phyloP scores from a whole-genome alignment of 2,888 invertebrate genomes.

The Tromatobia lineatoria region DNA sequence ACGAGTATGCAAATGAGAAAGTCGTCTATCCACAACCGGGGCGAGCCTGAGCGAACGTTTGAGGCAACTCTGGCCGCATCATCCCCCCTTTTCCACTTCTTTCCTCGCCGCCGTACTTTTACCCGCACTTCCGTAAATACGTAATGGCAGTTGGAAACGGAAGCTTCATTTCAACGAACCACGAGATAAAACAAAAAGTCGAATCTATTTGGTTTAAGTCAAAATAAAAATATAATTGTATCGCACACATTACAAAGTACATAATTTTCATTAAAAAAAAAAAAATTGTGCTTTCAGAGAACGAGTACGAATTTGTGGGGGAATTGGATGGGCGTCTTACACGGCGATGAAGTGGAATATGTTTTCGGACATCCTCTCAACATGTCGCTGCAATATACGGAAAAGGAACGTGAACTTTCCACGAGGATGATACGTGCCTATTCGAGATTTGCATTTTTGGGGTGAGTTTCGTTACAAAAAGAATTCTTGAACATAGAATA shows the following conservation, averaged over 20 bases:
- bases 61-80: slow-evolving; percentile 43
- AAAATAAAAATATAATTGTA: neutral
- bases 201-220: slow-evolving; percentile 1
- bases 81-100: slow-evolving; percentile 26
- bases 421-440: slow-evolving; percentile 97
- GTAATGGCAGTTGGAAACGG: slow-evolving; percentile 25
- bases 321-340: slow-evolving; percentile 99
- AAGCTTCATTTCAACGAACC: slow-evolving; percentile 26
- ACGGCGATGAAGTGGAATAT: slow-evolving; percentile 99
- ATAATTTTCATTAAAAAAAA: neutral
- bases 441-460: slow-evolving; percentile 96
- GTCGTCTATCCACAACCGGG: slow-evolving; percentile 62
- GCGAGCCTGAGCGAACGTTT: slow-evolving; percentile 61
- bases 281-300: slow-evolving; percentile 88
- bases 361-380: slow-evolving; percentile 98
- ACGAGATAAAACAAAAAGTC: slow-evolving; percentile 16
- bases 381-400: slow-evolving; percentile 94
- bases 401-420: slow-evolving; percentile 94
- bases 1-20: slow-evolving; percentile 68
- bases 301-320: slow-evolving; percentile 98
- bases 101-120: slow-evolving; percentile 14
- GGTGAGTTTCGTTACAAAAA: slow-evolving; percentile 89
- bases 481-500: neutral
- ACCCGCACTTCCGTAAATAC: slow-evolving; percentile 51
- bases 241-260: neutral